Evolutionary conservation across 2,113 vertebrate genomes (phyloP).

Genomic region (Caloenas nicobarica): DNA sequence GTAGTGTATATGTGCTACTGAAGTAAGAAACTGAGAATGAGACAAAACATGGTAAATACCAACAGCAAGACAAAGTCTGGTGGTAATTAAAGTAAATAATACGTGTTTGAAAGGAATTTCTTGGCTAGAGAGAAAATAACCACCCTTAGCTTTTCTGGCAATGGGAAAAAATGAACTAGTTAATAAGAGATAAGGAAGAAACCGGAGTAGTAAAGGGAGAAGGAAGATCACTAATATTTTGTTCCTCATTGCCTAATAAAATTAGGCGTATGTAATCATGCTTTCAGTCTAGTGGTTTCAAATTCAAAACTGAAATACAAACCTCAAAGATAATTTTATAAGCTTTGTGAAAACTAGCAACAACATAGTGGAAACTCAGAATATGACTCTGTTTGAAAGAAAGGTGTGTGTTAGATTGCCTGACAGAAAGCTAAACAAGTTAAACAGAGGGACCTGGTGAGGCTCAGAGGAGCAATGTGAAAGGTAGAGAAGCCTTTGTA

Average conservation of each 20-base stretch:
- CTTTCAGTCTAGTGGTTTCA: not conserved
- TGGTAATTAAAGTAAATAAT: not conserved
- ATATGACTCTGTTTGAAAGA: not conserved
- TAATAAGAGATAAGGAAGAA: not conserved
- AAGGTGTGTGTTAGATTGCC: not conserved
- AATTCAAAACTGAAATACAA: not conserved
- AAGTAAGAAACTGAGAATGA: not conserved
- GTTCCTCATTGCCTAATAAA: not conserved
- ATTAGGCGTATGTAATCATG: not conserved
- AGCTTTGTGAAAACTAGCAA: not conserved
- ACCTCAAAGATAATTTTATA: not conserved
- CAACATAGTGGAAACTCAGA: not conserved
- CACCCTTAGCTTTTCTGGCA: not conserved
- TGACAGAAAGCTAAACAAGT: not conserved
- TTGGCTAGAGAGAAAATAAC: not conserved
- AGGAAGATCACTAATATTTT: not conserved
- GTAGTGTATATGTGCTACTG: not conserved
- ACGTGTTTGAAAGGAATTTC: not conserved
- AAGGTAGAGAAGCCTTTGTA: not conserved
- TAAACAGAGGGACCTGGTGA: not conserved
- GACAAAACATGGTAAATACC: not conserved
- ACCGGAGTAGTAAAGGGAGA: not conserved
- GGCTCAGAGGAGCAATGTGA: not conserved
- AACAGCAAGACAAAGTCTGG: not conserved
- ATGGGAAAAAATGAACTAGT: not conserved